Base-by-base conservation (phyloP, 92 coral and sea anemone genomes). In the Muricea muricata region DNA sequence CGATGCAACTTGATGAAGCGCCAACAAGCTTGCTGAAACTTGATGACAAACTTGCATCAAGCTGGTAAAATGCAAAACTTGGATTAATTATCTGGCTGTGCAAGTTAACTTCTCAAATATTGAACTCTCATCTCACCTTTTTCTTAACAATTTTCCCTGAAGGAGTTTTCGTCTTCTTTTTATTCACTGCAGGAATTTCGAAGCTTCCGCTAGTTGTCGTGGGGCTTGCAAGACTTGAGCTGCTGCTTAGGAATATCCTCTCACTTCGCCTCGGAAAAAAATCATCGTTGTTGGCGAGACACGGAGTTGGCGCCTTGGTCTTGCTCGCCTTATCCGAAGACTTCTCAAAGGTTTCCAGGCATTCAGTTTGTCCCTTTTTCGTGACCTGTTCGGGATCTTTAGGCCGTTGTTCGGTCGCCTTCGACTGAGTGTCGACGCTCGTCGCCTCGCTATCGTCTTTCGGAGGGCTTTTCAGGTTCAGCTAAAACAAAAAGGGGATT, bases 231-330 rank as follows among this genome's bases (percentile, higher is more conserved):
- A 93, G 75, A 37, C 98, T 95, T 82, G 97, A 94, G 58, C 91
- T 48, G 78, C 99, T 97, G 74, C 91, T 97, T 23, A 97, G 85
- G 50, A 97, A 97, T 20, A 97, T 97, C 63, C 99, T 67, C 78
- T 97, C 99, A 41, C 99, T 97, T 65, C 99, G 90, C 37, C 99
- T 83, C 20, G 97, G 93, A 45, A 94, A 97, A 92, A 97, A 95
- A 29, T 79, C 74, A 10, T 87, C 90, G 57, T 92, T 94, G 28
- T 90, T 93, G 69, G 91, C 82, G 73, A 93, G 69, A 17, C 93
- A 78, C 20, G 92, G 83, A 7, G 78, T 47, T 34, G 47, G 84
- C 48, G 87, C 94, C 23, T 75, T 68, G 8, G 93, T 90, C 41
- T 88, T 88, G 6, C 68, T 48, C 10, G 88, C 39, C 35, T 90